Evolutionary conservation across 2,113 vertebrate species (phyloP).

Genomic region (Phasianus colchicus): DNA sequence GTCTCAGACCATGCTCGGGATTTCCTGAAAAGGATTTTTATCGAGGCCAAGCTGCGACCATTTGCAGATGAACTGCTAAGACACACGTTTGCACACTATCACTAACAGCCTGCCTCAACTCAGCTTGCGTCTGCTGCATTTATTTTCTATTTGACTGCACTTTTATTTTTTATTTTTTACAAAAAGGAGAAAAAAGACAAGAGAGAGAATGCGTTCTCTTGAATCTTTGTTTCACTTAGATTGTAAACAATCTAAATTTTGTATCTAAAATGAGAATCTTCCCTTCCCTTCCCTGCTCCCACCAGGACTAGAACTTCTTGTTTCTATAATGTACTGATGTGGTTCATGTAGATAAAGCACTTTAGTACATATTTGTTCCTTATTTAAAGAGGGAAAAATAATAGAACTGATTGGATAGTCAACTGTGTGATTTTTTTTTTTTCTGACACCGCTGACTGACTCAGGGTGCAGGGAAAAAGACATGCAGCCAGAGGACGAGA

Average conservation of each 20-base stretch:
- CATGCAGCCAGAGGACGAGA: constrained; percentile 60
- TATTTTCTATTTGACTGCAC: constrained; percentile 85
- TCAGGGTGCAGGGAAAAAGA: constrained; percentile 69
- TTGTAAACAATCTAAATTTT: constrained; percentile 82
- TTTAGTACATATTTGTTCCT: constrained; percentile 86
- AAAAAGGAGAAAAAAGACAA: constrained; percentile 74
- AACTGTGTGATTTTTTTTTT: constrained; percentile 71
- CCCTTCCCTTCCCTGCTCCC: constrained; percentile 53
- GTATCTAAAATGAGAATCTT: constrained; percentile 77
- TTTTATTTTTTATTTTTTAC: constrained; percentile 79
- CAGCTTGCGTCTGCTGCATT: constrained; percentile 70
- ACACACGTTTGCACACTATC: constrained; percentile 97
- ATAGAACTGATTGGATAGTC: constrained; percentile 71
- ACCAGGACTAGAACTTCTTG: constrained; percentile 75
- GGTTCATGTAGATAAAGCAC: constrained; percentile 84
- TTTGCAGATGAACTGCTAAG: constrained; percentile 94
- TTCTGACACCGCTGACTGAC: constrained; percentile 68
- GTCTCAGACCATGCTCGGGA: constrained; percentile 96
- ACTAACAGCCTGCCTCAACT: constrained; percentile 79
- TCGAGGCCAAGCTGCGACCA: constrained; percentile 93
- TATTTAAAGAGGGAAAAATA: constrained; percentile 70
- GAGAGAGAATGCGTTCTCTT: constrained; percentile 81
- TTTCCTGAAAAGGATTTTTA: constrained; percentile 96
- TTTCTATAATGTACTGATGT: constrained; percentile 85
- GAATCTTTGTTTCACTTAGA: constrained; percentile 81